Conservation (phyloP, 2,888 invertebrate species). For the Galerucella nymphaeae region DNA sequence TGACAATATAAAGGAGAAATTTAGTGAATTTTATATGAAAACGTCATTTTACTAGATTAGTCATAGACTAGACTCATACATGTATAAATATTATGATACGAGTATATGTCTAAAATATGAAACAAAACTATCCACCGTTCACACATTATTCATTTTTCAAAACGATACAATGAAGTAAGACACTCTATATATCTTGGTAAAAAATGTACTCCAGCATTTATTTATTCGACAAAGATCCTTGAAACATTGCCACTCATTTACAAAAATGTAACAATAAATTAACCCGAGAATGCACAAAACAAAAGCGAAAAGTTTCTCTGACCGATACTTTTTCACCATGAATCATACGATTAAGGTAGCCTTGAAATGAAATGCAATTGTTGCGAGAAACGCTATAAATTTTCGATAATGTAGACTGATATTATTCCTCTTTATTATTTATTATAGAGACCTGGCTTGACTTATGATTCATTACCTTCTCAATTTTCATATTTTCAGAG, state of each 20-base stretch:
- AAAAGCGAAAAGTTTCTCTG: conserved; percentile 29
- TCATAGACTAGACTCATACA: no score
- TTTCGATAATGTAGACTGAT: conserved; percentile 38
- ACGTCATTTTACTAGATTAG: no score
- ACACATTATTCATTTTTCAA: neutral
- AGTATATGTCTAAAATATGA: no score
- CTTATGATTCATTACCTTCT: conserved; percentile 15
- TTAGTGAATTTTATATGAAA: no score
- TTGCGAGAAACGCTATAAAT: conserved; percentile 37
- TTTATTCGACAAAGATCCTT: neutral
- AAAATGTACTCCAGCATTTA: neutral
- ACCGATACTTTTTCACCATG: conserved; percentile 37
- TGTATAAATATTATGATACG: neutral
- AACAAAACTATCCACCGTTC: neutral
- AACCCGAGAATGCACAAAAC: conserved; percentile 26
- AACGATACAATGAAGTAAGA: neutral
- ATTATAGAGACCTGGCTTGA: conserved; percentile 19
- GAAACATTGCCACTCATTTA: conserved; percentile 4
- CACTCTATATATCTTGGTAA: neutral
- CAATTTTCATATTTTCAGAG: neutral
- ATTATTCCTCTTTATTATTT: conserved; percentile 39
- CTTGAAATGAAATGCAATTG: conserved; percentile 40
- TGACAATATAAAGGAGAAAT: no score
- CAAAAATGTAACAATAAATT: conserved; percentile 21
- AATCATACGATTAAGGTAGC: conserved; percentile 34